These are phyloP conservation scores for Dasysyrphus tricinctus DNA, from an alignment of 2,888 invertebrate genomes.

Conservation along the genomic window DNA sequence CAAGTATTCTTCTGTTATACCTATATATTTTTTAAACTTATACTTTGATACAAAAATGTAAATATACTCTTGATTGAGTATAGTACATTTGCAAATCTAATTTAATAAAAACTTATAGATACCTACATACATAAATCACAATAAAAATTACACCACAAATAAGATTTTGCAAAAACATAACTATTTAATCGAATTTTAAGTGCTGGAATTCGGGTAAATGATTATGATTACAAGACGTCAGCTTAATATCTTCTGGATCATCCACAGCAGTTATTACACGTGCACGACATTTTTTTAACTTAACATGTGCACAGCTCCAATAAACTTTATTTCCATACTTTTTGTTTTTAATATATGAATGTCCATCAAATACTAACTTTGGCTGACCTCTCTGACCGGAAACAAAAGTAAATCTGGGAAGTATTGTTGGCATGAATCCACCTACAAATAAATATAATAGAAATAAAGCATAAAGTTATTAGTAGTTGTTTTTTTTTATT, in stretches of 20 bases:
- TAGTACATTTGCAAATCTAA: neutral
- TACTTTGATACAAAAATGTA: too few relatives aligned
- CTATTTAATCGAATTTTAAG: conserved; percentile 23
- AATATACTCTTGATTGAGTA: too few relatives aligned
- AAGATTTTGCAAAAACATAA: neutral
- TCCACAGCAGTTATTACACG: conserved; percentile 77
- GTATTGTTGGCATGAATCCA: neutral
- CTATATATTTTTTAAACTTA: too few relatives aligned
- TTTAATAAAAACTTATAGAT: neutral
- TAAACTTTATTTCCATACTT: conserved; percentile 77
- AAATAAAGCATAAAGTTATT: conserved; percentile 6
- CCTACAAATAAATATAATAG: conserved; percentile 41
- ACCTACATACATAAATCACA: too few relatives aligned
- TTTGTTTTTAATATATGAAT: conserved; percentile 78
- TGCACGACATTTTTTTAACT: conserved; percentile 78
- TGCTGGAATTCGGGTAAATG: conserved; percentile 77
- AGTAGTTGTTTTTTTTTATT: neutral
- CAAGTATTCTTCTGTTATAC: too few relatives aligned
- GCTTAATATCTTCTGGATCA: conserved; percentile 75
- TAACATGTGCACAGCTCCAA: conserved; percentile 79
- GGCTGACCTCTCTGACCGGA: conserved; percentile 79
- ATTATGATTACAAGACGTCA: conserved; percentile 77
- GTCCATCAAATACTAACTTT: conserved; percentile 79
- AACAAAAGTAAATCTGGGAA: conserved; percentile 68
- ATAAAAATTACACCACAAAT: neutral